Base-by-base conservation (phyloP, 1,140 invertebrate species). In the Akabosia matsudoensis region DNA sequence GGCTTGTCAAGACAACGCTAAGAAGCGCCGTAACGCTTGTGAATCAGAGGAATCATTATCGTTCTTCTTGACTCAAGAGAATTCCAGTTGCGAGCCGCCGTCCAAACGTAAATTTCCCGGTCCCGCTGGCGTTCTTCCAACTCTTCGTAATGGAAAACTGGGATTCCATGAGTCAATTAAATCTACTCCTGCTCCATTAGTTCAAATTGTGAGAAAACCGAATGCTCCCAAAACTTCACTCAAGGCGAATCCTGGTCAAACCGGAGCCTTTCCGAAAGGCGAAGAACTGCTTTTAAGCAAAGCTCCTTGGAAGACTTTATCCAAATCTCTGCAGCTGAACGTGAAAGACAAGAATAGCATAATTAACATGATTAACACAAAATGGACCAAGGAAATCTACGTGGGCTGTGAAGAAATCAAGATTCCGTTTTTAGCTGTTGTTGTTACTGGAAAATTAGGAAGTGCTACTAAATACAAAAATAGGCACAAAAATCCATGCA, bases 31-130 rank as follows among this genome's bases (percentile, higher is more conserved):
- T 24, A 22, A 56, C n/a, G n/a, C n/a, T n/a, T n/a, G n/a, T n/a
- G n/a, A n/a, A n/a, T n/a, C n/a, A n/a, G 10, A 16, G 7, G 54
- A 56, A 22, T n/a, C 54, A 13, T 56, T 24, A 56, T 56, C 54
- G 10, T 56, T 56, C 24, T 56, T 56, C n/a, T 16, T 22, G n/a
- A 13, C 10, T 3, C 54, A 56, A 56, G 54, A 56, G 3, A 24
- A 16, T 16, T 10, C 22, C 7, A 24, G 3, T 13, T 13, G 24
- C 54, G n/a, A 10, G 7, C 10, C 22, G 4, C 54, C 54, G 4
- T 22, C 22, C 14, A 56, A 31, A 67, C 61, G 61, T 67, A 28
- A 3, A 31, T 72, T 72, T 51, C 70, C 70, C 10, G 70, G 70
- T 7, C 70, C 70, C 2, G 70, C 70, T 3, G 70, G 70, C 45